Percentiles rank a stretch among this genome's conserved stretches.
phyloP scores from a whole-genome alignment of 2,888 invertebrate genomes.

The Odontocolon sp. region DNA sequence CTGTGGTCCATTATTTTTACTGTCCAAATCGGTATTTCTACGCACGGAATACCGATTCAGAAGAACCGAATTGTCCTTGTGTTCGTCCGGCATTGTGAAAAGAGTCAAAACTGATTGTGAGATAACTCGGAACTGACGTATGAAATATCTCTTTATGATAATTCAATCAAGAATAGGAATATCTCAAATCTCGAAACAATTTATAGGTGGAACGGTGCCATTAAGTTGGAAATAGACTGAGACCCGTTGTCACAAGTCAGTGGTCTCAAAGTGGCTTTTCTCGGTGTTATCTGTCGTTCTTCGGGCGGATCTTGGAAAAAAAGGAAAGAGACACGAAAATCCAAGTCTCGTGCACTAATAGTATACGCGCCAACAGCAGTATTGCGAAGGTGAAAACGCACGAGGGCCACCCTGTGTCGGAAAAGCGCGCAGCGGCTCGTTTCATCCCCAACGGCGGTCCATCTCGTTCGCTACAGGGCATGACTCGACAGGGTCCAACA shows the following conservation, averaged over 20 bases:
- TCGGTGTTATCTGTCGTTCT: slow-evolving; percentile 40
- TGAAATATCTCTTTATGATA: background rate
- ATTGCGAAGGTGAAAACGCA: slow-evolving; percentile 25
- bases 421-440: slow-evolving; percentile 67
- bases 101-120: background rate
- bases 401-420: slow-evolving; percentile 64
- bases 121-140: background rate
- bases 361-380: background rate
- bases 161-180: background rate
- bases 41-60: slow-evolving; percentile 57
- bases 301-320: slow-evolving; percentile 24
- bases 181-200: background rate
- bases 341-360: background rate
- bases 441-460: slow-evolving; percentile 71
- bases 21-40: slow-evolving; percentile 53
- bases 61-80: slow-evolving; percentile 36
- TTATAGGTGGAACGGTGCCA: slow-evolving; percentile 26
- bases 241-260: background rate
- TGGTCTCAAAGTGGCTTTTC: slow-evolving; percentile 14
- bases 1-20: slow-evolving; percentile 28
- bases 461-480: too few relatives aligned
- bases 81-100: background rate
- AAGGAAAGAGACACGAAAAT: slow-evolving; percentile 29
- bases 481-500: slow-evolving; percentile 18
- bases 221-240: slow-evolving; percentile 11